Evolutionary conservation across 2,797 vertebrate species (phyloP).

Genomic region (Alosa sapidissima): DNA sequence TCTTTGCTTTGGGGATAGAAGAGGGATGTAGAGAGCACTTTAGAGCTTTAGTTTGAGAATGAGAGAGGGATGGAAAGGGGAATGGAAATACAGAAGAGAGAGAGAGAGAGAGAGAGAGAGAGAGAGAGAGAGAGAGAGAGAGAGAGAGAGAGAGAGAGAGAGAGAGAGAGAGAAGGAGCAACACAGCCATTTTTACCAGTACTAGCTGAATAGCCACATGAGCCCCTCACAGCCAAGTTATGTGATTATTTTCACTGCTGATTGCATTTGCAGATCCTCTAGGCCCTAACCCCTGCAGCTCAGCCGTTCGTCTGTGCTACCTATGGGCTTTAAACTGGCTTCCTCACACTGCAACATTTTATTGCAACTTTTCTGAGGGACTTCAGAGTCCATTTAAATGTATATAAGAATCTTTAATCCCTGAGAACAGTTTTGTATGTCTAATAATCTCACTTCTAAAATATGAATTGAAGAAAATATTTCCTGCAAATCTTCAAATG

Average conservation of each 20-base stretch:
- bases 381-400: neutral
- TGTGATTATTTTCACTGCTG: slow-evolving; percentile 55
- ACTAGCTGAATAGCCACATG: slow-evolving; percentile 53
- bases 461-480: neutral
- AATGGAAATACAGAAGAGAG: neutral
- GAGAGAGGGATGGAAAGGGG: neutral
- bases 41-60: neutral
- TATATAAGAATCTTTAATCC: neutral
- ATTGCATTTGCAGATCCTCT: slow-evolving; percentile 63
- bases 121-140: neutral
- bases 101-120: neutral
- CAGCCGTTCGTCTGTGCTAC: slow-evolving; percentile 12
- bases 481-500: neutral
- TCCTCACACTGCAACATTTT: slow-evolving; percentile 16
- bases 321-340: slow-evolving; percentile 10
- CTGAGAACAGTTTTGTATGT: neutral
- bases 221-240: slow-evolving; percentile 37
- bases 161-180: slow-evolving; percentile 8
- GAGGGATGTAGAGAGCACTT: slow-evolving; percentile 19
- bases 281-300: slow-evolving; percentile 22
- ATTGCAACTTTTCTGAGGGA: neutral
- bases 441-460: neutral
- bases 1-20: neutral
- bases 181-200: slow-evolving; percentile 39
- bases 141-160: neutral